These are phyloP conservation scores for Chitala chitala DNA, from an alignment of 2,113 vertebrate genomes.

Conservation along the genomic window DNA sequence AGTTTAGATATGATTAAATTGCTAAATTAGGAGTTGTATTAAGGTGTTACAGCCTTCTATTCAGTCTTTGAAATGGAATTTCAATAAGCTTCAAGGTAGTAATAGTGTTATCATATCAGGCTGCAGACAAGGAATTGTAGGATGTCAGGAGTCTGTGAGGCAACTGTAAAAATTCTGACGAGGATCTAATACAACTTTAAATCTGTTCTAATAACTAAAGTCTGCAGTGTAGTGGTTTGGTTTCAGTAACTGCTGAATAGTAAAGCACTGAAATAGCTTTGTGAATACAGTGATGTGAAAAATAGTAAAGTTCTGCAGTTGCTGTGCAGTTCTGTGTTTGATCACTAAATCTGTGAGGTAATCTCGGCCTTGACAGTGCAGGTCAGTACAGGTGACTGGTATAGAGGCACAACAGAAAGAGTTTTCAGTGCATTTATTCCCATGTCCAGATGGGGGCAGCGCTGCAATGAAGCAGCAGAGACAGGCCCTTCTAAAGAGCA, in stretches of 20 bases:
- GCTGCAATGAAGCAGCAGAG: neutral
- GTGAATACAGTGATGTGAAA: neutral
- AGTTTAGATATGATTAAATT: neutral
- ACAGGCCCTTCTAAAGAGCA: neutral
- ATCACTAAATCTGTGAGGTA: neutral
- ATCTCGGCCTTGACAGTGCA: neutral
- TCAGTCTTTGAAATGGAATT: neutral
- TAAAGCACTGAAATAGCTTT: neutral
- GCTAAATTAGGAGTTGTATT: neutral
- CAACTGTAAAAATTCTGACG: no score
- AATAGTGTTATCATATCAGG: neutral
- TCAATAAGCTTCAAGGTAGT: neutral
- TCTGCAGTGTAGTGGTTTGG: neutral
- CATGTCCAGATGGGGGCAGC: conserved; percentile 20
- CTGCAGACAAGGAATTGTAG: neutral
- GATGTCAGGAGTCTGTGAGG: neutral
- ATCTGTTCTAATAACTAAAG: neutral
- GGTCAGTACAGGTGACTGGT: neutral
- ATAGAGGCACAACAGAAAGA: neutral
- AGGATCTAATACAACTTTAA: no score
- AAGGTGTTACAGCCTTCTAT: neutral
- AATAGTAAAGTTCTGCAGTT: no score
- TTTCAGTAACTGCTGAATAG: neutral
- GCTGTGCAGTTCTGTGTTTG: neutral
- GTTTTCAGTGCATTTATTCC: neutral